A percentile compares a stretch with the other conserved stretches of the same genome.
Evolutionary conservation across 2,113 vertebrate species (phyloP).

Genomic region (Lota lota): DNA sequence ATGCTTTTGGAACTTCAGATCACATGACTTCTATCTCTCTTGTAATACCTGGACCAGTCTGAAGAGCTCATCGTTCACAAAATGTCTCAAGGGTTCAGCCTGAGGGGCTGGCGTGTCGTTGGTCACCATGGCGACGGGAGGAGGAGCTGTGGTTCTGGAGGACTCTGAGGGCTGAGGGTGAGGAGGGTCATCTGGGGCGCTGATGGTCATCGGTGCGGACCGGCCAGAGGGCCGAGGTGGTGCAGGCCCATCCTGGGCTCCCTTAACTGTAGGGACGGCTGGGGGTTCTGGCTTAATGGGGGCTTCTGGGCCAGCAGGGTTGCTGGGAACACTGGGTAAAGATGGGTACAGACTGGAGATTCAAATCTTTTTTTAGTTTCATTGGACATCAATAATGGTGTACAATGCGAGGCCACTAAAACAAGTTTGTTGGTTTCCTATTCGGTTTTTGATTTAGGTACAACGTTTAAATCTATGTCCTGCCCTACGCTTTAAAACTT

Average conservation of each 20-base stretch:
- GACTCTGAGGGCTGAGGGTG: constrained; percentile 19
- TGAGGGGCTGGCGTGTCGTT: constrained; percentile 42
- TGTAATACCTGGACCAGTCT: constrained; percentile 86
- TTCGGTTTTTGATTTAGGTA: not conserved
- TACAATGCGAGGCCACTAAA: no score
- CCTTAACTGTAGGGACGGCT: constrained; percentile 18
- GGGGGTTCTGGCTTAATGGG: constrained; percentile 12
- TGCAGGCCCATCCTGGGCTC: constrained; percentile 20
- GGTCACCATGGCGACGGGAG: constrained; percentile 3
- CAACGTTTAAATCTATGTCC: not conserved
- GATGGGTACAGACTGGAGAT: not conserved
- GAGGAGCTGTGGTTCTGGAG: not conserved
- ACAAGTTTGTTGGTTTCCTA: not conserved
- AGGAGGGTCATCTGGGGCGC: constrained; percentile 20
- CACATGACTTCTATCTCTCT: constrained; percentile 3
- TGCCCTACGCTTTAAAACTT: constrained; percentile 36
- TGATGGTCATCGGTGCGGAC: constrained; percentile 2
- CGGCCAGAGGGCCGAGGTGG: constrained; percentile 7
- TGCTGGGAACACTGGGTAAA: constrained; percentile 24
- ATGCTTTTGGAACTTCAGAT: no score
- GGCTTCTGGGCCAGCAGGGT: constrained; percentile 4
- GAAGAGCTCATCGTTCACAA: constrained; percentile 88
- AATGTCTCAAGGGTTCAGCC: constrained; percentile 71
- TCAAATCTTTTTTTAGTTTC: no score
- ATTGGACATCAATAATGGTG: no score